Base-by-base conservation (phyloP, 1,140 invertebrate species). In the Drosophila ficusphila region DNA sequence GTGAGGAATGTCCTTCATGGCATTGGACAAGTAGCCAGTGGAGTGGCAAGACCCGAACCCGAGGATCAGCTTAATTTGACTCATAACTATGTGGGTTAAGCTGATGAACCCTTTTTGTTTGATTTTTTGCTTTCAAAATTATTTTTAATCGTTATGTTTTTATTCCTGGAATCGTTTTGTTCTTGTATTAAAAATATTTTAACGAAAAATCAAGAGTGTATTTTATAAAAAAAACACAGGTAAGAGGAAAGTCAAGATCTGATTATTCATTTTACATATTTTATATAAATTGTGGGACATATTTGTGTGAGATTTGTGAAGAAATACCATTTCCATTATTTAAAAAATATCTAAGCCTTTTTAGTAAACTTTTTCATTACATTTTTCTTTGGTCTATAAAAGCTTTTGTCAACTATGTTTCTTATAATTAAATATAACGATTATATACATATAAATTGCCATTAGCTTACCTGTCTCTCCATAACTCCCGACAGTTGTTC, bases 31-130 rank as follows among this genome's bases (percentile, higher is more conserved):
- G 36, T 4, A 4, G 16, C 36, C 4, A 4, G 31, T 8, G 29
- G 53, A 6, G 19, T 25, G 19, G 16, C 23, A 4, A 23, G 21
- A n/a, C 11, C 23, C 6, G 70, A 70, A 4, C 53, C 65, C 36
- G 90, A 90, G 21, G 91, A 90, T 61, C 74, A 88, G 38, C 72
- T 79, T 0, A 91, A 90, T 70, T 36, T 90, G 34, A 89, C 88
- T 4, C 74, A 83, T 12, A 91, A 91, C 38, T 90, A 90, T 81
- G 62, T 82, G 41, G 79, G 34, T 3, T 89, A 71, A 64, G 7
- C 2, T 8, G 25, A 3, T 4, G 7, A 41, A 18, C 16, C 23
- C 4, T 4, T 23, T 21, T 8, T n/a, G n/a, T n/a, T 8, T 16
- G 5, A 6, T 14, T n/a, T 14, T 11, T 11, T 2, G 2, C 9